These are phyloP conservation scores for Diadromus collaris DNA, from an alignment of 2,888 invertebrate genomes.

Conservation along the genomic window DNA sequence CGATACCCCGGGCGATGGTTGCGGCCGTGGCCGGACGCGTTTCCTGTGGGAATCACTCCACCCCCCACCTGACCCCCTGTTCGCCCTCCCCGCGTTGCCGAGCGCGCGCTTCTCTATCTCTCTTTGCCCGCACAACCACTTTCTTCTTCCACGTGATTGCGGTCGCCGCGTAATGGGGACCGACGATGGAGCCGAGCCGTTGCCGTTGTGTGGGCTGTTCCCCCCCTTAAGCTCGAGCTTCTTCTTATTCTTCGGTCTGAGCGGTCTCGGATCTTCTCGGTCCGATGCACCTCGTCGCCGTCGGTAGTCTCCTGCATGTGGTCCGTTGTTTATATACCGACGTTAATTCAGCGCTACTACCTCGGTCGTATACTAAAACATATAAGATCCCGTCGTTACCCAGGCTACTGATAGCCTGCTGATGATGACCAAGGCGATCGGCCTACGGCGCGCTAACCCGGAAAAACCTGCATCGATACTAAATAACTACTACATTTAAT, in stretches of 20 bases:
- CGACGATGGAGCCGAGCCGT: constrained; percentile 33
- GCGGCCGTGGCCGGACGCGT: constrained; percentile 59
- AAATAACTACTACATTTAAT: not conserved
- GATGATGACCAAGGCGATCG: not conserved
- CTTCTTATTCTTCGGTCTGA: constrained; percentile 37
- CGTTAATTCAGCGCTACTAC: constrained; percentile 61
- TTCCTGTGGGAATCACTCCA: constrained; percentile 63
- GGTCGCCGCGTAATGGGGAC: constrained; percentile 58
- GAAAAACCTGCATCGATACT: constrained; percentile 7
- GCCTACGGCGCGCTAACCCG: not conserved
- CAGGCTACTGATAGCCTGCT: constrained; percentile 6
- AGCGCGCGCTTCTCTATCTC: constrained; percentile 24
- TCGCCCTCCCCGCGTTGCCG: constrained; percentile 32
- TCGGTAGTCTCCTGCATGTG: not conserved
- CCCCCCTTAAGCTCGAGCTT: constrained; percentile 26
- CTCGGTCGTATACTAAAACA: constrained; percentile 15
- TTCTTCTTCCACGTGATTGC: constrained; percentile 69
- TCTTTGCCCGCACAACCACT: constrained; percentile 54
- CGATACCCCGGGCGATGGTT: constrained; percentile 61
- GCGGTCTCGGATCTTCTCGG: constrained; percentile 26
- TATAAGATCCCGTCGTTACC: constrained; percentile 7
- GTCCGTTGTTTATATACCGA: constrained; percentile 65
- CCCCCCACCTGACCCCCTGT: constrained; percentile 46
- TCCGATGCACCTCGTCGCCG: constrained; percentile 22
- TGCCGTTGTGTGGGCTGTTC: constrained; percentile 1